Evolutionary conservation across 2,888 invertebrate genomes (phyloP).

Genomic region (Andrena dorsata): DNA sequence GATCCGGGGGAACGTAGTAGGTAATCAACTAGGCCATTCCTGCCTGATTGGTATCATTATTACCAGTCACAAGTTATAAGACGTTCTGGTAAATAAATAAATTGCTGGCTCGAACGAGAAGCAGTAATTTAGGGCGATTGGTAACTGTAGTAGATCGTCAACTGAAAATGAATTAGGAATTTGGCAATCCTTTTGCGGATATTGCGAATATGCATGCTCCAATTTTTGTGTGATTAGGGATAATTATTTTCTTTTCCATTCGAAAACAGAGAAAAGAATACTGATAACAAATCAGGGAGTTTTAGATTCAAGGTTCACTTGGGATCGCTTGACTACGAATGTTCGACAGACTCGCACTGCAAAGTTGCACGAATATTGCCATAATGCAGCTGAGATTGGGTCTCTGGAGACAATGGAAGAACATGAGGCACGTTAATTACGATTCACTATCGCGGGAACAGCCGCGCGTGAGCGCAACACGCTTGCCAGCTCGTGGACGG

Average conservation of each 20-base stretch:
- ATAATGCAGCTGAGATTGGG: conserved; percentile 5
- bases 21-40: conserved; percentile 51
- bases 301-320: neutral
- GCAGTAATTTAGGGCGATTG: neutral
- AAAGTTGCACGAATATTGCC: conserved; percentile 20
- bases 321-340: neutral
- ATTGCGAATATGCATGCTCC: too few relatives aligned
- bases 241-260: too few relatives aligned
- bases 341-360: neutral
- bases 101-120: neutral
- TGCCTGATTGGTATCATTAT: conserved; percentile 43
- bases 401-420: neutral
- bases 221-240: too few relatives aligned
- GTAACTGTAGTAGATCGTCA: too few relatives aligned
- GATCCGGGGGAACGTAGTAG: conserved; percentile 35
- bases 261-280: neutral
- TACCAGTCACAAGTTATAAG: neutral
- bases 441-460: neutral
- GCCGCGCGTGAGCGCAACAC: neutral
- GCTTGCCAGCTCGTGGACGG: neutral
- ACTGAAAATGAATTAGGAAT: too few relatives aligned
- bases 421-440: conserved; percentile 10
- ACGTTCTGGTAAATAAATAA: conserved; percentile 3
- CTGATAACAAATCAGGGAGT: neutral
- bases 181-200: too few relatives aligned